Percentiles rank a stretch among this genome's conserved stretches.
Conservation (phyloP, 1,140 invertebrate species). For the Metaphire vulgaris region DNA sequence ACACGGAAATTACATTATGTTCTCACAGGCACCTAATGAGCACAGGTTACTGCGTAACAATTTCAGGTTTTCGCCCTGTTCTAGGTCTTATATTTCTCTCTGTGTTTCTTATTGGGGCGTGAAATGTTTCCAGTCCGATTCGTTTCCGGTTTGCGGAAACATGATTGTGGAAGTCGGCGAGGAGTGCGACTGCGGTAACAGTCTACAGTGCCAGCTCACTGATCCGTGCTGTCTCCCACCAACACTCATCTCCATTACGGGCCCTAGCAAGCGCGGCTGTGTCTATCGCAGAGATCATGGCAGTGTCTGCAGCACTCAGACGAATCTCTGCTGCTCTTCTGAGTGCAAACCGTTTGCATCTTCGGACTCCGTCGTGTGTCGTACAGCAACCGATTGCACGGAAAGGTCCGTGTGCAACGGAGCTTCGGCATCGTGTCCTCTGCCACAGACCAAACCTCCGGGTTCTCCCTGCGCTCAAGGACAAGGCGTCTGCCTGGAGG, state of each 20-base stretch:
- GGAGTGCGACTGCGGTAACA: conserved; percentile 9
- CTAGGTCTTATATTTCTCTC: neutral
- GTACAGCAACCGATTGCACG: neutral
- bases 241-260: neutral
- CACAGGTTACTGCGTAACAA: neutral
- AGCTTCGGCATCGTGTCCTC: neutral
- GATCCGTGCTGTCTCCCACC: conserved; percentile 8
- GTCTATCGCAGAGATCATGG: neutral
- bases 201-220: neutral
- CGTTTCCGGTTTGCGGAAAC: neutral
- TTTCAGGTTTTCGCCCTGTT: neutral
- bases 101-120: neutral
- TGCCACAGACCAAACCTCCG: neutral
- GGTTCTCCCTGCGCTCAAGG: neutral
- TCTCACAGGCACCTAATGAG: neutral
- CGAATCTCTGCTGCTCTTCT: neutral
- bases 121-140: neutral
- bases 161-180: neutral
- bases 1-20: neutral
- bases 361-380: neutral
- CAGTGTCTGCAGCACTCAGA: neutral
- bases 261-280: neutral
- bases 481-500: neutral
- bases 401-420: neutral
- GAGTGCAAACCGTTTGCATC: neutral